Base-by-base conservation (phyloP, 1,140 invertebrate species). In the Drosophila ogumai region DNA sequence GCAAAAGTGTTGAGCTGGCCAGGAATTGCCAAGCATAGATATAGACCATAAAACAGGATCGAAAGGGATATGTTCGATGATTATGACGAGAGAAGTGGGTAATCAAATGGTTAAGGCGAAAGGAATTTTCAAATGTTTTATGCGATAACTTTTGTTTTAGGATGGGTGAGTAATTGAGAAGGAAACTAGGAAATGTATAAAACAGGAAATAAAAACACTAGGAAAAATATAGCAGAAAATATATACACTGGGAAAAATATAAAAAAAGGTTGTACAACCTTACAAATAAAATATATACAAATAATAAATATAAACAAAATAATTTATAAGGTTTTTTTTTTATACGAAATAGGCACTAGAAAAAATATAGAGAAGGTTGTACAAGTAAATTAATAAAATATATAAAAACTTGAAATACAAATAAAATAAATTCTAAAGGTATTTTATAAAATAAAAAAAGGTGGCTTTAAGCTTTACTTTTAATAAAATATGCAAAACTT, bases 1-100 rank as follows among this genome's bases (percentile, higher is more conserved):
- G 9, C 12, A 64, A 77, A 77, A 77, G 74, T 77, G 74, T 77
- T 77, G 74, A 77, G 73, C 49, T 68, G 63, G 74, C 63, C 56
- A 67, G 50, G 63, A 74, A 76, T 76, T 59, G 44, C 5, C 47
- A 34, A 1, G 46, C 36, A 50, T 28, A 38, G 58, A 38, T 43
- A 38, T 49, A 38, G 15, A 49, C 40, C 49, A 44, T 74, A 74
- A 76, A 68, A 63, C 10, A 28, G 72, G 34, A 66, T 57, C 34
- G 52, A 46, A 46, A 10, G 22, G 15, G 22, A 68, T 36, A 40
- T 19, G 34, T 17, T 25, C 43, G 22, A 77, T 60, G 74, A 77
- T 77, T 77, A 77, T 77, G 74, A 77, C 22, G 36, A 47, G 34
- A 41, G 25, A 63, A 66, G 13, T 63, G 67, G 56, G 67, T 36